Conservation (phyloP, 2,797 vertebrate genomes). For the Schizopygopsis pylzovi region DNA sequence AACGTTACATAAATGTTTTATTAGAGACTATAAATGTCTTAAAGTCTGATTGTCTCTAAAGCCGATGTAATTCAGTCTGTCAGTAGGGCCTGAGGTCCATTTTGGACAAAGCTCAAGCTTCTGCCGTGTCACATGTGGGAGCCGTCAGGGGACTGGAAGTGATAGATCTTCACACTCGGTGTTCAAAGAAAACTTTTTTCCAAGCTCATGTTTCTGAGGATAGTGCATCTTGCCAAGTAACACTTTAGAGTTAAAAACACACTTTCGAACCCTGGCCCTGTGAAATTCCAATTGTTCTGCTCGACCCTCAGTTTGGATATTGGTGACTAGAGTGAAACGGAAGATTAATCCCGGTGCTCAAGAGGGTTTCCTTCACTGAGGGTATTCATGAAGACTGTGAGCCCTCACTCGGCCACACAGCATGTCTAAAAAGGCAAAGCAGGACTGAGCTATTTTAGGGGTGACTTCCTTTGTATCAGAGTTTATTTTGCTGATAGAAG, state of each 20-base stretch:
- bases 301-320: slow-evolving; percentile 55
- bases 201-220: slow-evolving; percentile 62
- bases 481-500: slow-evolving; percentile 75
- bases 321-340: slow-evolving; percentile 30
- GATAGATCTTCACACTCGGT: slow-evolving; percentile 69
- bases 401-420: slow-evolving; percentile 76
- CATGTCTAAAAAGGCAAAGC: slow-evolving; percentile 61
- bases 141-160: slow-evolving; percentile 62
- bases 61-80: slow-evolving; percentile 49
- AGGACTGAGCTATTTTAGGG: slow-evolving; percentile 73
- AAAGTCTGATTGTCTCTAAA: slow-evolving; percentile 37
- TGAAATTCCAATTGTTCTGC: slow-evolving; percentile 73
- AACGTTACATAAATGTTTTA: not conserved
- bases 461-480: slow-evolving; percentile 75
- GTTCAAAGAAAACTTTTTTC: slow-evolving; percentile 65
- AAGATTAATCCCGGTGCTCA: slow-evolving; percentile 56
- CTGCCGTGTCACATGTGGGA: slow-evolving; percentile 58
- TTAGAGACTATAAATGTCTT: not conserved
- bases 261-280: slow-evolving; percentile 65
- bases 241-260: slow-evolving; percentile 62
- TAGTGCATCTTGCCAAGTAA: too few relatives aligned
- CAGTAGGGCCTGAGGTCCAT: slow-evolving; percentile 14
- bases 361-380: slow-evolving; percentile 39
- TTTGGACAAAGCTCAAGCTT: slow-evolving; percentile 54
- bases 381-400: slow-evolving; percentile 62